Percentiles rank a stretch among this genome's conserved stretches.
Evolutionary conservation across 2,797 vertebrate genomes (phyloP).

Genomic region (Taenioides sp.): DNA sequence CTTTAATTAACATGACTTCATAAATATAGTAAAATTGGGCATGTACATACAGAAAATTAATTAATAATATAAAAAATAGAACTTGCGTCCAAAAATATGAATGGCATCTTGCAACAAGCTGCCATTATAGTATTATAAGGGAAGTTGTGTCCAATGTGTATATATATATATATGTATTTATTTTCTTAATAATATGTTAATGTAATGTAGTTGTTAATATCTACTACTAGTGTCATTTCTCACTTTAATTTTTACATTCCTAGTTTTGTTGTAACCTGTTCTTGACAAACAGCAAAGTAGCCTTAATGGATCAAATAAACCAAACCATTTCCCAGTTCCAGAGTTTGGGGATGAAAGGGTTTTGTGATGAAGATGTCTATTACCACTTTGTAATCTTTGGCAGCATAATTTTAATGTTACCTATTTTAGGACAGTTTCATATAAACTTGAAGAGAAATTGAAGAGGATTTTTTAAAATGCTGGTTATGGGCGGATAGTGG

Average conservation of each 20-base stretch:
- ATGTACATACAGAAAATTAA: background rate
- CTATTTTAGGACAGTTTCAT: background rate
- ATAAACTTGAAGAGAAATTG: background rate
- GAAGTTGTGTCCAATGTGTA: constrained; percentile 35
- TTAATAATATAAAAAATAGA: background rate
- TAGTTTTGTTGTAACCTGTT: background rate
- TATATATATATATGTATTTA: constrained; percentile 47
- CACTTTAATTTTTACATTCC: constrained; percentile 3
- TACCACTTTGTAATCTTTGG: constrained; percentile 7
- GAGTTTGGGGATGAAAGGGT: background rate
- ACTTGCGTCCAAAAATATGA: background rate
- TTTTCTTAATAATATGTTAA: constrained; percentile 46
- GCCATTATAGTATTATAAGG: constrained; percentile 18
- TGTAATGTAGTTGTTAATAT: constrained; percentile 12
- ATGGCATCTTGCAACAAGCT: constrained; percentile 11
- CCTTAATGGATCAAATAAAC: constrained; percentile 1
- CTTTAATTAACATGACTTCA: too few relatives aligned
- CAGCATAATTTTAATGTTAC: constrained; percentile 1
- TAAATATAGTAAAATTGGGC: background rate
- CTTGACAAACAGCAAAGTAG: background rate
- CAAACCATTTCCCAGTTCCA: background rate
- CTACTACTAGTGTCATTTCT: background rate
- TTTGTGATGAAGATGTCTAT: constrained; percentile 6
- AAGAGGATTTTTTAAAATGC: background rate
- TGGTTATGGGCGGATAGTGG: background rate